Evolutionary conservation across 2,113 vertebrate species (phyloP).

Genomic region (Heptranchias perlo): DNA sequence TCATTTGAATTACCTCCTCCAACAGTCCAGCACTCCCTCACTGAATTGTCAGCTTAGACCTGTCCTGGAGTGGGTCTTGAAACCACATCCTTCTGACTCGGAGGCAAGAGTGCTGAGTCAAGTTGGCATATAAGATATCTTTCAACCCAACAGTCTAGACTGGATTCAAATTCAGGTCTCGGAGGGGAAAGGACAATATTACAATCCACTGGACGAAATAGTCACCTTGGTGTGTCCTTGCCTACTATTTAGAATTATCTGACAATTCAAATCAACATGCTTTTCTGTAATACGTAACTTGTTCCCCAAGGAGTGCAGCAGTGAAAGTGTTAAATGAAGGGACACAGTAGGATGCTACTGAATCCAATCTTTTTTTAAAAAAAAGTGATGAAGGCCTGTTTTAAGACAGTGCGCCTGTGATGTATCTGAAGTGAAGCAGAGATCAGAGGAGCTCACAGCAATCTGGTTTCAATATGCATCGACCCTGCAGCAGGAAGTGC

Average conservation of each 20-base stretch:
- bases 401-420: constrained; percentile 44
- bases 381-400: constrained; percentile 33
- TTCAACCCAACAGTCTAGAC: not conserved
- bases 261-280: not conserved
- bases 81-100: not conserved
- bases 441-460: constrained; percentile 48
- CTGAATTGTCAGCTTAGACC: not conserved
- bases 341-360: constrained; percentile 30
- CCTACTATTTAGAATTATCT: not conserved
- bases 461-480: constrained; percentile 72
- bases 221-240: not conserved
- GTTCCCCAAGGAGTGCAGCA: not conserved
- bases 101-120: not conserved
- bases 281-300: not conserved
- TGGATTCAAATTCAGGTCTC: not conserved
- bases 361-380: not conserved
- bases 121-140: not conserved
- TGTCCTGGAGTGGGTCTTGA: not conserved
- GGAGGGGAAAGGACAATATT: not conserved
- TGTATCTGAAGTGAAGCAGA: constrained; percentile 48
- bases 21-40: not conserved
- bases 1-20: not conserved
- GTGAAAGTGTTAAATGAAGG: constrained; percentile 28
- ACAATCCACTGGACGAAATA: not conserved
- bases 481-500: constrained; percentile 63